Conservation (phyloP, 2,888 invertebrate species). For the Volucella bombylans region DNA sequence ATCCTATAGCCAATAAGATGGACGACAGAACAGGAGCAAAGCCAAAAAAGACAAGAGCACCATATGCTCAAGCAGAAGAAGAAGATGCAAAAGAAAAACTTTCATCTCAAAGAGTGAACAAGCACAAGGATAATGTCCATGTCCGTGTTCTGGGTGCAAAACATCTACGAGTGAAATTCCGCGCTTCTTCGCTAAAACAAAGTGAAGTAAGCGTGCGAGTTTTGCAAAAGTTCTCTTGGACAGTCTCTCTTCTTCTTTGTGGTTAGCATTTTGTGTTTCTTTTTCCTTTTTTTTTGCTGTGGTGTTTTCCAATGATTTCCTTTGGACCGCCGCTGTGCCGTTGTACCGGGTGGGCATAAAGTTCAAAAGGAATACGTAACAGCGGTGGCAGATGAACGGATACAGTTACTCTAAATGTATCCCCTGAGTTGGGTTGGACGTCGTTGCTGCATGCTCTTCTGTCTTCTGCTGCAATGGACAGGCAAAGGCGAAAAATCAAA, state of each 20-base stretch:
- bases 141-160: slow-evolving; percentile 67
- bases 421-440: too few species aligned
- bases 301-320: slow-evolving; percentile 59
- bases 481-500: slow-evolving; percentile 61
- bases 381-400: slow-evolving; percentile 15
- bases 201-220: slow-evolving; percentile 37
- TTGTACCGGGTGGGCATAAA: slow-evolving; percentile 27
- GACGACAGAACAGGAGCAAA: slow-evolving; percentile 49
- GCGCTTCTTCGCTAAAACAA: slow-evolving; percentile 52
- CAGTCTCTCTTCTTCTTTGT: slow-evolving; percentile 34
- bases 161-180: slow-evolving; percentile 43
- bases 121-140: slow-evolving; percentile 49
- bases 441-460: not conserved
- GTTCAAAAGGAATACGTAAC: slow-evolving; percentile 62
- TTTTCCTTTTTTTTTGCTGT: slow-evolving; percentile 42
- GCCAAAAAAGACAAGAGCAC: slow-evolving; percentile 37
- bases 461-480: slow-evolving; percentile 36
- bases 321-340: slow-evolving; percentile 6
- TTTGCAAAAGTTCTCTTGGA: slow-evolving; percentile 63
- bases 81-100: slow-evolving; percentile 51
- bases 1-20: slow-evolving; percentile 62
- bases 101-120: slow-evolving; percentile 33
- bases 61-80: slow-evolving; percentile 41
- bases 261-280: slow-evolving; percentile 28
- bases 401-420: slow-evolving; percentile 27